Percentiles rank a stretch among this genome's conserved stretches.
Conservation (phyloP, 1,140 invertebrate genomes). For the Drosophila watanabei region DNA sequence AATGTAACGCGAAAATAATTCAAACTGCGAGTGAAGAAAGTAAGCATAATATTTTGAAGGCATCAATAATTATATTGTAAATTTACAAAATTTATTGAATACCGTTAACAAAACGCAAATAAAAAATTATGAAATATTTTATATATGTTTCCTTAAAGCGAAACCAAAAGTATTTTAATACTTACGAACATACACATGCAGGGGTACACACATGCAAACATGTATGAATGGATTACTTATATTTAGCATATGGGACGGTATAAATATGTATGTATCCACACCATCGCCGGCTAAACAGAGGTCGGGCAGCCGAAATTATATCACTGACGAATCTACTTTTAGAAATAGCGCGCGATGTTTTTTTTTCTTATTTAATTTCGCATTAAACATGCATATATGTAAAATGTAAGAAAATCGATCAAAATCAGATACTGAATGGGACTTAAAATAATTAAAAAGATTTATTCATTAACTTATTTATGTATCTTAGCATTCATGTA, state of each 20-base stretch:
- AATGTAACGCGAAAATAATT: conserved; percentile 1
- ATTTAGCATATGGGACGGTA: conserved; percentile 10
- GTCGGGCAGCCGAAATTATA: conserved; percentile 72
- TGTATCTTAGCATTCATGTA: neutral
- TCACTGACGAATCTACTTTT: conserved; percentile 68
- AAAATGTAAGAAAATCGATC: conserved; percentile 2
- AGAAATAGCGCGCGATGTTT: conserved; percentile 65
- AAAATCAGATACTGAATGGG: neutral
- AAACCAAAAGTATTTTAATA: conserved; percentile 59
- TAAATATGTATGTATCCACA: conserved; percentile 16
- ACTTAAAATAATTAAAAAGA: neutral
- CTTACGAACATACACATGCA: conserved; percentile 12
- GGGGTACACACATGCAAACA: conserved; percentile 8
- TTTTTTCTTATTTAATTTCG: conserved; percentile 47
- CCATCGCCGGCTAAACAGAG: conserved; percentile 62
- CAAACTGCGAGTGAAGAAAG: neutral
- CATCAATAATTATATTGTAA: neutral
- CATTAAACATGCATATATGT: conserved; percentile 44
- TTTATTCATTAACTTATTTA: neutral
- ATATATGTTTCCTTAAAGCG: conserved; percentile 56
- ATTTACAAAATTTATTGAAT: neutral
- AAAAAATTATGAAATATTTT: conserved; percentile 70
- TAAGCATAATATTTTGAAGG: too few species aligned
- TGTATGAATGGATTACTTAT: conserved; percentile 16
- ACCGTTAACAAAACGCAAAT: neutral